Evolutionary conservation across 2,113 vertebrate species (phyloP), one percentile per base, ranked within the genome.

Genomic region (Pithys albifrons): DNA sequence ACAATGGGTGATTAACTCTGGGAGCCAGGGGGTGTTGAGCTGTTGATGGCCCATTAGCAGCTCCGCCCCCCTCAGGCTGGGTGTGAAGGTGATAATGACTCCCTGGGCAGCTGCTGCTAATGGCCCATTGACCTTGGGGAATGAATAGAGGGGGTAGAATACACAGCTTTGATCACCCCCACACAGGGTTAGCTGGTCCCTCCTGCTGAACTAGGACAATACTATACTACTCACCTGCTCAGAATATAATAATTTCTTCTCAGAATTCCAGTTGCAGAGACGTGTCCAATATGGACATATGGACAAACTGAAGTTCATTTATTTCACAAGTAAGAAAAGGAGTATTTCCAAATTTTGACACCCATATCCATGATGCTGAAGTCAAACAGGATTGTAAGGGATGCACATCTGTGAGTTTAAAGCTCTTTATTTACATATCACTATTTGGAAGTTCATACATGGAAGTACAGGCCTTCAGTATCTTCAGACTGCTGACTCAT

Each of bases 161-260:
- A n/a, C n/a, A n/a, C n/a, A n/a, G n/a, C n/a, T n/a, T n/a, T n/a
- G n/a, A n/a, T n/a, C n/a, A n/a, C n/a, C n/a, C n/a, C n/a, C n/a
- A n/a, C n/a, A n/a, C n/a, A n/a, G n/a, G n/a, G n/a, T n/a, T n/a
- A n/a, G n/a, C n/a, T n/a, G n/a, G n/a, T n/a, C n/a, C n/a, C n/a
- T n/a, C n/a, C n/a, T n/a, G n/a, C n/a, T n/a, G n/a, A n/a, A n/a
- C n/a, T n/a, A n/a, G n/a, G n/a, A n/a, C n/a, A n/a, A n/a, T n/a
- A n/a, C 9, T 62, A 57, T 25, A 61, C 20, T 69, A 55, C 94
- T 95, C 88, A 99, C 98, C 98, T 99, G 98, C 98, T 99, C 61
- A 99, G 97, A 89, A 98, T 91, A 62, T 97, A 97, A 39, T 98
- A 90, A 86, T 98, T 98, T 98, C 98, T 98, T 86, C 98, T 98